A percentile compares a stretch with the other conserved stretches of the same genome.
These are phyloP conservation scores for Pogonomyrmex californicus DNA, from an alignment of 1,140 invertebrate species.

Conservation along the genomic window DNA sequence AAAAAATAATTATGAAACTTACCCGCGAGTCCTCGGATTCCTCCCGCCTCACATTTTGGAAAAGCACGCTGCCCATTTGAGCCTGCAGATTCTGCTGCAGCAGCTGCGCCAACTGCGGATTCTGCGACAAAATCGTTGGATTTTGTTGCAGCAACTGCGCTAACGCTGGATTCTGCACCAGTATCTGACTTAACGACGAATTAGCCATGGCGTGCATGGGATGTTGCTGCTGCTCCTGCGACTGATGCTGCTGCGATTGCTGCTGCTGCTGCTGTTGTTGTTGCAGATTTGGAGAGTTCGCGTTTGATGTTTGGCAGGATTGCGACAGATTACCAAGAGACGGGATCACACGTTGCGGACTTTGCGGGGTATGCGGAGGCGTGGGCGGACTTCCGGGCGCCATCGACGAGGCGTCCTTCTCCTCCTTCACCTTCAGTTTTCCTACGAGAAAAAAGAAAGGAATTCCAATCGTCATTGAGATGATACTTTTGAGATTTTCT, in stretches of 20 bases:
- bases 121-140: constrained; percentile 83
- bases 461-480: background rate
- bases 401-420: constrained; percentile 85
- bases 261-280: constrained; percentile 66
- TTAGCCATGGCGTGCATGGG: constrained; percentile 75
- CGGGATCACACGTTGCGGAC: constrained; percentile 83
- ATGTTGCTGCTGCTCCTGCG: constrained; percentile 65
- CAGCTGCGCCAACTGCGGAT: constrained; percentile 84
- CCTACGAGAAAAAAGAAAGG: constrained; percentile 75
- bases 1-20: constrained; percentile 70
- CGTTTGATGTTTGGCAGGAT: constrained; percentile 80
- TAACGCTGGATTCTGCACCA: constrained; percentile 84
- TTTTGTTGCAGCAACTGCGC: constrained; percentile 85
- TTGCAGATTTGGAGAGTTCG: constrained; percentile 72
- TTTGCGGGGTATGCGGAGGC: constrained; percentile 85
- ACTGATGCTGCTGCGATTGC: constrained; percentile 58
- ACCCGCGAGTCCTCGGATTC: constrained; percentile 83
- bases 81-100: constrained; percentile 85
- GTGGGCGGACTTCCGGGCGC: constrained; percentile 86
- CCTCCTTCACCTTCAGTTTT: constrained; percentile 83
- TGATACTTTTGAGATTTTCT: background rate
- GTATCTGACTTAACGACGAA: constrained; percentile 82
- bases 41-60: constrained; percentile 79
- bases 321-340: constrained; percentile 79
- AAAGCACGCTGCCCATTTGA: constrained; percentile 83